Base-by-base conservation (phyloP, 2,888 invertebrate species). In the Mimumesa dahlbomi region DNA sequence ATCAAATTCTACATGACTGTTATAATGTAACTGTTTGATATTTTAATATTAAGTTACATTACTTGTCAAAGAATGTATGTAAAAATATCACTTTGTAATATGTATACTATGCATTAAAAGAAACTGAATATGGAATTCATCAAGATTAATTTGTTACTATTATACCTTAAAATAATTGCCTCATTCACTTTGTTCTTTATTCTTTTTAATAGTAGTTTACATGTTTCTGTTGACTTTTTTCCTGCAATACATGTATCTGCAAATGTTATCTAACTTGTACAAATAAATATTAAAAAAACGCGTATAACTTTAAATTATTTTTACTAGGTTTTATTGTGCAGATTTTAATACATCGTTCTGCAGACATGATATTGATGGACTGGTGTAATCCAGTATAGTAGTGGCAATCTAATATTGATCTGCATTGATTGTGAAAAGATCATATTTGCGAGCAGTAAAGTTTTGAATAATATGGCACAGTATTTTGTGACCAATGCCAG, bases 391-490 rank as follows among this genome's bases (percentile, higher is more conserved):
- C 59, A 46, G 48, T 65, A 34, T 73, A 82, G 56, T 84, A 82
- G 58, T 53, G 59, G 72, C 65, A 66, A 50, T 77, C 63, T 62
- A 40, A 40, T 73, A 68, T 68, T 74, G 75, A 74, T 75, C 69
- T 62, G 58, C 64, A 50, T 73, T 77, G 63, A 73, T 71, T 75
- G 66, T 73, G 53, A 77, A 77, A 71, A 68, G 45, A 65, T 73
- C 61, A 56, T 65, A 74, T 78, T 82, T 67, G 53, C 43, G 67
- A 75, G 69, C 62, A 73, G 67, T 81, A 75, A 62, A 80, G 75
- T 79, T 62, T 79, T 74, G 38, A 81, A 75, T 85, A 86, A 81
- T 83, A 89, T 89, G 89, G 89, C 87, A 82, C 87, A 88, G 71
- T 87, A 86, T 85, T 68, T 88, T 68, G 83, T 88, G 78, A 77